A percentile compares a stretch with the other conserved stretches of the same genome.
These are phyloP conservation scores for Amia ocellicauda DNA, from an alignment of 2,113 vertebrate species.

Conservation along the genomic window DNA sequence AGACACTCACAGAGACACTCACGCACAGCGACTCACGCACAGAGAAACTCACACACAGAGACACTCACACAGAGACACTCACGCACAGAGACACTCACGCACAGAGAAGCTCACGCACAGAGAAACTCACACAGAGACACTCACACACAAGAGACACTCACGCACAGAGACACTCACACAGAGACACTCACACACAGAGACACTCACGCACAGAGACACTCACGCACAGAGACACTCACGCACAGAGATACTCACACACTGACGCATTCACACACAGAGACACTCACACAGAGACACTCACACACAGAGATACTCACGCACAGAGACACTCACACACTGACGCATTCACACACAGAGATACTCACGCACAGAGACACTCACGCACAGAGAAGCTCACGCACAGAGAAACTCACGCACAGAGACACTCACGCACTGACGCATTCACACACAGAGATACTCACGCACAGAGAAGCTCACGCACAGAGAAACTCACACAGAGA, in stretches of 20 bases:
- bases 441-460: background rate
- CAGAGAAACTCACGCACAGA: constrained; percentile 1
- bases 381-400: background rate
- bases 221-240: too few relatives aligned
- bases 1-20: background rate
- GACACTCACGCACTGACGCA: background rate
- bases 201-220: too few relatives aligned
- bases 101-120: background rate
- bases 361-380: background rate
- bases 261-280: background rate
- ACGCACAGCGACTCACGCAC: background rate
- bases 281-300: background rate
- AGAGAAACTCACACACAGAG: background rate
- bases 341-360: background rate
- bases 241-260: background rate
- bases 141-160: constrained; percentile 6
- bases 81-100: background rate
- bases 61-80: background rate
- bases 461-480: background rate
- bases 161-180: background rate
- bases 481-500: background rate
- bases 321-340: background rate
- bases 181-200: background rate
- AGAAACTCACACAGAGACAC: background rate
- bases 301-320: constrained; percentile 1